Evolutionary conservation across 64 coral and sea anemone species (phyloP).

Genomic region (Montipora foliosa): DNA sequence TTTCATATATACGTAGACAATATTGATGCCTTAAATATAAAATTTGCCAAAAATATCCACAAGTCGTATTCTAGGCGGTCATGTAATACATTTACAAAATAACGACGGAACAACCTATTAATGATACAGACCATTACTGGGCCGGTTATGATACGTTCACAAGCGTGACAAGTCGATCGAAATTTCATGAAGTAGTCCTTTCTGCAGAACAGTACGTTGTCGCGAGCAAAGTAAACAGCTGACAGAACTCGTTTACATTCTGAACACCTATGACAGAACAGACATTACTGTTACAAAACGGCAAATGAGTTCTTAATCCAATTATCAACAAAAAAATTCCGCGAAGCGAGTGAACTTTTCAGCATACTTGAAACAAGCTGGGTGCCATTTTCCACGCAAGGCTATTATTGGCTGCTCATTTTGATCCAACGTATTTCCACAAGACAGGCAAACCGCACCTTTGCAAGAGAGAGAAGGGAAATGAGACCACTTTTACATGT

Average conservation of each 20-base stretch:
- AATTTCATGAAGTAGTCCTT: conserved; percentile 79
- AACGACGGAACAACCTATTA: conserved; percentile 5
- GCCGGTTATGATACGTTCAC: conserved; percentile 82
- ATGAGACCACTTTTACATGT: neutral
- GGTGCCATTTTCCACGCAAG: conserved; percentile 31
- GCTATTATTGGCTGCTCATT: neutral
- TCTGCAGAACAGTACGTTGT: conserved; percentile 77
- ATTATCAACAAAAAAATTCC: neutral
- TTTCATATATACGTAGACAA: too few species aligned
- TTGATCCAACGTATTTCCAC: neutral
- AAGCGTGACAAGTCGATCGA: conserved; percentile 73
- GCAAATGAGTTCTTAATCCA: neutral
- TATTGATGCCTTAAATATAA: too few species aligned
- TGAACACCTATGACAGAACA: conserved; percentile 58
- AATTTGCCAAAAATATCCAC: neutral
- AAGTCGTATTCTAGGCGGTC: neutral
- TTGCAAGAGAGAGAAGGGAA: neutral
- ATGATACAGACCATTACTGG: conserved; percentile 78
- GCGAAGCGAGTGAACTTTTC: neutral
- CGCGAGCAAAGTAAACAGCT: conserved; percentile 73
- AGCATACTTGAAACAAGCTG: conserved; percentile 26
- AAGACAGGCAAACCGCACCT: neutral
- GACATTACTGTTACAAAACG: neutral
- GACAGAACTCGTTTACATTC: conserved; percentile 75
- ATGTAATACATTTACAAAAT: neutral